Evolutionary conservation across 2,888 invertebrate genomes (phyloP).

Genomic region (Drosophila falleni): DNA sequence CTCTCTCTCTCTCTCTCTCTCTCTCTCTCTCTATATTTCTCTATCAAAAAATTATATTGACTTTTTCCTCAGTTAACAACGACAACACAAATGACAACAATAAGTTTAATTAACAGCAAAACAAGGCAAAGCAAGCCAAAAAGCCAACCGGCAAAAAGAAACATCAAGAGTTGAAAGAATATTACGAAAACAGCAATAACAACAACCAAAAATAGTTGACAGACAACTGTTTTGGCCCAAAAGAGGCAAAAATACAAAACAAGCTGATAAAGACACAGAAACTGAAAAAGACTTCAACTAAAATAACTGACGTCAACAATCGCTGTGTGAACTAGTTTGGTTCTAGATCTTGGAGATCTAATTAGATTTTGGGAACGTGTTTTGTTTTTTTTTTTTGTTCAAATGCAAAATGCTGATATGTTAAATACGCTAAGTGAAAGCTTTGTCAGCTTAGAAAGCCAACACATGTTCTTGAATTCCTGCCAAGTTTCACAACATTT

Average conservation of each 20-base stretch:
- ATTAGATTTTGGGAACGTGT: constrained; percentile 66
- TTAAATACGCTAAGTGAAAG: constrained; percentile 50
- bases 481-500: constrained; percentile 21
- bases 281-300: constrained; percentile 32
- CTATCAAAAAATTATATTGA: constrained; percentile 47
- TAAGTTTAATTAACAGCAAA: constrained; percentile 71
- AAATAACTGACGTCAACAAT: constrained; percentile 47
- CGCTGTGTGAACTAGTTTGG: constrained; percentile 65
- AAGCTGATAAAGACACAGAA: constrained; percentile 39
- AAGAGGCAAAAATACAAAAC: constrained; percentile 17
- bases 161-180: constrained; percentile 26
- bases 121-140: constrained; percentile 54
- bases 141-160: constrained; percentile 56
- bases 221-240: constrained; percentile 49
- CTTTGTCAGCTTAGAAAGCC: constrained; percentile 21
- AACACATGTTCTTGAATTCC: constrained; percentile 18
- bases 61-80: constrained; percentile 25
- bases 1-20: no score
- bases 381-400: constrained; percentile 17
- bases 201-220: constrained; percentile 45
- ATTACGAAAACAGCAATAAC: constrained; percentile 30
- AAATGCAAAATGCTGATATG: constrained; percentile 7
- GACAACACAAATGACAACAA: constrained; percentile 28
- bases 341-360: constrained; percentile 63
- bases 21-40: constrained; percentile 38